Base-by-base conservation (phyloP, 2,888 invertebrate species). In the Drosophila subsilvestris region DNA sequence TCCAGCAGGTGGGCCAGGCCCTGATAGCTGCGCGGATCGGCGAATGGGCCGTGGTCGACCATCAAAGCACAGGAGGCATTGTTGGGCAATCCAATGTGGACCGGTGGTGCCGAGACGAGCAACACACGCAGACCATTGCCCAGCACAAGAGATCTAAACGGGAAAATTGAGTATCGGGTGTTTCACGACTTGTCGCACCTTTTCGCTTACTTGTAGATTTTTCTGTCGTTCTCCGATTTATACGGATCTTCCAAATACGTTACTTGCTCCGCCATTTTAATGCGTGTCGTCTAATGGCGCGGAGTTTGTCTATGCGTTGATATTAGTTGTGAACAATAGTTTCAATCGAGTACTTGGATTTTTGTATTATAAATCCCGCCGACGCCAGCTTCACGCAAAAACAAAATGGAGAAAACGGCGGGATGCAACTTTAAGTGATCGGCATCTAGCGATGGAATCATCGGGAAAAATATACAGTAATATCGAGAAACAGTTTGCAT, bases 1-100 rank as follows among this genome's bases (percentile, higher is more conserved):
- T 97, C 97, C 3, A 97, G 93, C 90, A 97, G 97, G 91, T 97
- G 97, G 0, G 97, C 96, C 90, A 97, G 91, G 0, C 97, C 97
- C 79, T 95, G 96, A 62, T 97, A 95, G 95, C 94, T 83, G 94
- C 93, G 91, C 0, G 97, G 97, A 92, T 97, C 97, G 85, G 95
- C 95, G 92, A 96, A 97, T 84, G 93, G 94, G 0, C 97, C 97
- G 20, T 96, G 96, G 22, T 95, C 95, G 14, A 97, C 94, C 76
- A 95, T 94, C 0, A 97, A 92, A 8, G 95, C 95, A 83, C 96
- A 96, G 0, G 97, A 97, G 17, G 96, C 29, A 12, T 14, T 49
- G 8, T 90, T 90, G 1, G 92, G 92, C 48, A 89, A 91, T 60
- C 90, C 32, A 12, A 4, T 12, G 12, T 12, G 3, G 10, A 1